Percentiles rank a stretch among this genome's conserved stretches.
Conservation (phyloP, 1,140 invertebrate genomes). For the Drosophila tani region DNA sequence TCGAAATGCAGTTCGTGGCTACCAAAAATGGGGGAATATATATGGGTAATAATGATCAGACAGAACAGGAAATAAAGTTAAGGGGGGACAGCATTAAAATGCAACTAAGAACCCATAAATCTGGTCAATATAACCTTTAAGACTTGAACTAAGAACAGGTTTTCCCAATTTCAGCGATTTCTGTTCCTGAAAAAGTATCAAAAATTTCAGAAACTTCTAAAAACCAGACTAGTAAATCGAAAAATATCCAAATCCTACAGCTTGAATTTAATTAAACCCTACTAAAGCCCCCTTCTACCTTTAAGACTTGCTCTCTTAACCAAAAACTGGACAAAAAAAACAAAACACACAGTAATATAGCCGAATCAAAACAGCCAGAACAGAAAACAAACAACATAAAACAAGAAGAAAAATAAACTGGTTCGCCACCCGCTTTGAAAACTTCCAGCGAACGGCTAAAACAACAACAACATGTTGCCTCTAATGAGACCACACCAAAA, state of each 20-base stretch:
- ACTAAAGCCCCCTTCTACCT: neutral
- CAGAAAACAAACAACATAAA: constrained; percentile 3
- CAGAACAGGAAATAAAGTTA: constrained; percentile 5
- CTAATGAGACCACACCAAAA: constrained; percentile 58
- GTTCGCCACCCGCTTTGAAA: constrained; percentile 61
- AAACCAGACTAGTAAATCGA: too few relatives aligned
- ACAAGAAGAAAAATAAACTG: constrained; percentile 31
- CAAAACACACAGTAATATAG: neutral
- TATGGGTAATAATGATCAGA: neutral
- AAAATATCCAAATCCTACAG: too few relatives aligned
- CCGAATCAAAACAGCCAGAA: neutral
- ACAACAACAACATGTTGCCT: constrained; percentile 42
- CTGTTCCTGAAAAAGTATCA: too few relatives aligned
- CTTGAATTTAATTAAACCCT: neutral
- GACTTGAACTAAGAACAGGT: neutral
- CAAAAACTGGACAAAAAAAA: neutral
- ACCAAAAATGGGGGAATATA: neutral
- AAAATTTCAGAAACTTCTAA: too few relatives aligned
- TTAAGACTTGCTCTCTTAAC: constrained; percentile 1
- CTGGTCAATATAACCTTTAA: neutral
- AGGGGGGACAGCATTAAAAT: neutral
- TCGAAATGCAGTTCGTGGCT: constrained; percentile 44
- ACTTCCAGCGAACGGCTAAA: constrained; percentile 21
- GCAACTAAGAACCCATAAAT: neutral
- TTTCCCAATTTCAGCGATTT: too few relatives aligned